phyloP scores from a whole-genome alignment of 1,140 invertebrate genomes.

The Elymnias hypermnestra region DNA sequence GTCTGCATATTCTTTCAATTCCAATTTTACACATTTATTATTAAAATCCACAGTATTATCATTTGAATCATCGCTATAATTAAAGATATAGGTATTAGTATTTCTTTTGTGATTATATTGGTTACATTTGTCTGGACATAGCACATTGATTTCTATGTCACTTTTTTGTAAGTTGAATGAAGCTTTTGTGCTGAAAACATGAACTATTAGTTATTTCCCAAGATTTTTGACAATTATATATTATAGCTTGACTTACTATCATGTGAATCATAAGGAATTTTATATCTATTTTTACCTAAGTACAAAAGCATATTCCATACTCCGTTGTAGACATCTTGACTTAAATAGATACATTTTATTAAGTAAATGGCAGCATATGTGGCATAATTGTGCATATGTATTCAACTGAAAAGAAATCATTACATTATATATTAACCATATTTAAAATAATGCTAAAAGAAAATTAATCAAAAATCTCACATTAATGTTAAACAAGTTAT shows the following conservation, averaged over 20 bases:
- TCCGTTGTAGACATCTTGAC: slow-evolving; percentile 48
- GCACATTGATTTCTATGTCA: slow-evolving; percentile 35
- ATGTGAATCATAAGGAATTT: too few relatives aligned
- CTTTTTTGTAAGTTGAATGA: slow-evolving; percentile 48
- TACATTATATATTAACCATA: not conserved
- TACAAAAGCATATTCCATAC: slow-evolving; percentile 46
- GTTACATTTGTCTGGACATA: slow-evolving; percentile 48
- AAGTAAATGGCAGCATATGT: slow-evolving; percentile 51
- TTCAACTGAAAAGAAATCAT: slow-evolving; percentile 42
- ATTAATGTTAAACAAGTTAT: too few relatives aligned
- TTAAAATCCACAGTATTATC: slow-evolving; percentile 7
- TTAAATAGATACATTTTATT: slow-evolving; percentile 49
- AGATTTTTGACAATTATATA: too few relatives aligned
- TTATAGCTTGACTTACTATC: too few relatives aligned
- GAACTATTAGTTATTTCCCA: too few relatives aligned
- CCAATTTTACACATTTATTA: slow-evolving; percentile 8
- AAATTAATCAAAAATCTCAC: too few relatives aligned
- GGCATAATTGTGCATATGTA: slow-evolving; percentile 48
- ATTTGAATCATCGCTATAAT: slow-evolving; percentile 22
- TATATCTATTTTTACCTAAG: too few relatives aligned
- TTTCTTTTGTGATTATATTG: slow-evolving; percentile 18
- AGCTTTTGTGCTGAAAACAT: slow-evolving; percentile 49
- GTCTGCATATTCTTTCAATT: slow-evolving; percentile 24
- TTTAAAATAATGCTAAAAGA: too few relatives aligned
- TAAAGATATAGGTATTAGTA: slow-evolving; percentile 24